A percentile compares a stretch with the other conserved stretches of the same genome.
Evolutionary conservation across 2,113 vertebrate genomes (phyloP).

Genomic region (Tenebrosternarchus preto): DNA sequence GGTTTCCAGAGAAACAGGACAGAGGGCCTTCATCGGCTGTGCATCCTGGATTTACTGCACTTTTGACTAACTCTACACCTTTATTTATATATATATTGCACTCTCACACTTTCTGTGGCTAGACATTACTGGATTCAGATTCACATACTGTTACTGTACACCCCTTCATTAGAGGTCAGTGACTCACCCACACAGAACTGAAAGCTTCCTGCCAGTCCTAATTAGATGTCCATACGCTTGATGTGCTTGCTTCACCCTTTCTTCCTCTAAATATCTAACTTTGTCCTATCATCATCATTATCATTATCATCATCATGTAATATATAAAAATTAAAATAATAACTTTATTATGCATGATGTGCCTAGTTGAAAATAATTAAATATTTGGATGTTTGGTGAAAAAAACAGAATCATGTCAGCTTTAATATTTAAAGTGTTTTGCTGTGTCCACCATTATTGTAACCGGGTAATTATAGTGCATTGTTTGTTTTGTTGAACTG

Average conservation of each 20-base stretch:
- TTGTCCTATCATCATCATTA: neutral
- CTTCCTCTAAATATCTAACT: neutral
- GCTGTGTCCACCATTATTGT: neutral
- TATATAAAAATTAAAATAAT: no score
- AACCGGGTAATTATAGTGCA: neutral
- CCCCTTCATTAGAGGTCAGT: neutral
- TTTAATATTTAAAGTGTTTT: neutral
- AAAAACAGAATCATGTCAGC: no score
- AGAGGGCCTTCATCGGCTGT: neutral
- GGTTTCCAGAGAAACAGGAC: no score
- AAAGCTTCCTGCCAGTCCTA: constrained; percentile 19
- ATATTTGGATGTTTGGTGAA: no score
- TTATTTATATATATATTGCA: no score
- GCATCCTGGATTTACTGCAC: no score
- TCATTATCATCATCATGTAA: neutral
- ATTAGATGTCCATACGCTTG: neutral
- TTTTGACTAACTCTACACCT: no score
- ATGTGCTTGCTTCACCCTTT: neutral
- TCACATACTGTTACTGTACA: neutral
- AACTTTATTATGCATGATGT: constrained; percentile 8
- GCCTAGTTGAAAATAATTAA: neutral
- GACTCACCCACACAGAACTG: constrained; percentile 20
- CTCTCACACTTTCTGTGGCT: neutral
- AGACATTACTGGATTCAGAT: constrained; percentile 7
- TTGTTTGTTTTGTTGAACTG: constrained; percentile 1